Percentiles rank a stretch among this genome's conserved stretches.
Evolutionary conservation across 2,888 invertebrate species (phyloP).

Genomic region (Herminia tarsipennalis): DNA sequence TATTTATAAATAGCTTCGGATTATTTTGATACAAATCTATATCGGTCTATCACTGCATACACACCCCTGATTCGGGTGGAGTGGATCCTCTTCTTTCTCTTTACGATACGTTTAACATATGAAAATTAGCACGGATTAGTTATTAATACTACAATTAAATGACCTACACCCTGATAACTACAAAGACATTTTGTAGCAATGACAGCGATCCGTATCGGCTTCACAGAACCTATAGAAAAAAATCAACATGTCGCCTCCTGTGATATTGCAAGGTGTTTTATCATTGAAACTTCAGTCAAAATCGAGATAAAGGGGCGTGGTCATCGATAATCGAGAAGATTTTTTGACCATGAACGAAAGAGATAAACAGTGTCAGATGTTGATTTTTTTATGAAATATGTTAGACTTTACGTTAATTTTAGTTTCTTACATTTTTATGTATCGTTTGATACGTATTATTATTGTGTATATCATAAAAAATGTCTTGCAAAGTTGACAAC

Average conservation of each 20-base stretch:
- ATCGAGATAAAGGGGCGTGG: slow-evolving; percentile 66
- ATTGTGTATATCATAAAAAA: no score
- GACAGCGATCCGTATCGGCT: slow-evolving; percentile 85
- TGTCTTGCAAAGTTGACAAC: no score
- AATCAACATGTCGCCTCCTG: slow-evolving; percentile 84
- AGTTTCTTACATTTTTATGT: no score
- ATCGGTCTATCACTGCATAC: slow-evolving; percentile 82
- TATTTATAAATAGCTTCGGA: slow-evolving; percentile 86
- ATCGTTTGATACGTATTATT: no score
- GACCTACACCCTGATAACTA: slow-evolving; percentile 85
- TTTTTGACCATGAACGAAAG: slow-evolving; percentile 37
- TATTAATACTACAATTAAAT: slow-evolving; percentile 79
- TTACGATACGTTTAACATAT: slow-evolving; percentile 70
- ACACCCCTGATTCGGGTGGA: slow-evolving; percentile 84
- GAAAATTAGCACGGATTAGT: slow-evolving; percentile 79
- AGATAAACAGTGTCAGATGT: slow-evolving; percentile 29
- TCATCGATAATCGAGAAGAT: slow-evolving; percentile 52
- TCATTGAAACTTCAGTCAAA: slow-evolving; percentile 70
- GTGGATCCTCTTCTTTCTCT: slow-evolving; percentile 78
- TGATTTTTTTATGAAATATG: slow-evolving; percentile 1
- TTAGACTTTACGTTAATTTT: not conserved
- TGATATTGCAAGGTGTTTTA: slow-evolving; percentile 76
- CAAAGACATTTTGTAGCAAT: slow-evolving; percentile 85
- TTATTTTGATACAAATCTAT: slow-evolving; percentile 86
- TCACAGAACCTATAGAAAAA: slow-evolving; percentile 84